Evolutionary conservation across 64 coral and sea anemone species (phyloP).

Genomic region (Stylophora pistillata): DNA sequence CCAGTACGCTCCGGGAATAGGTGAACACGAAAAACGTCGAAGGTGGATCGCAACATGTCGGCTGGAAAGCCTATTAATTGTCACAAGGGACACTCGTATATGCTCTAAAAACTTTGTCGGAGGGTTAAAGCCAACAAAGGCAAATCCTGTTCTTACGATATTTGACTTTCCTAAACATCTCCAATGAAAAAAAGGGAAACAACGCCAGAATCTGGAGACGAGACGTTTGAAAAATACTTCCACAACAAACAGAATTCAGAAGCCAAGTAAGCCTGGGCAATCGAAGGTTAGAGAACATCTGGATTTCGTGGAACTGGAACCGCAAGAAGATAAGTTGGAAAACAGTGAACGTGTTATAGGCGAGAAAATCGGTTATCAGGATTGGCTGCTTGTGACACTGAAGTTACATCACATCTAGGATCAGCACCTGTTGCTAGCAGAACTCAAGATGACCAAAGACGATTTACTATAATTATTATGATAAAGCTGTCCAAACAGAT

Average conservation of each 20-base stretch:
- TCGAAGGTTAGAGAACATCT: slow-evolving; percentile 6
- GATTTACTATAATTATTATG: slow-evolving; percentile 19
- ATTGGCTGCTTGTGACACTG: neutral
- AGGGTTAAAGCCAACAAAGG: slow-evolving; percentile 44
- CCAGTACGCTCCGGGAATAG: slow-evolving; percentile 16
- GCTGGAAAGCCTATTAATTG: slow-evolving; percentile 44
- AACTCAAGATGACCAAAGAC: neutral
- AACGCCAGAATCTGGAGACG: slow-evolving; percentile 34
- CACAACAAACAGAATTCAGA: slow-evolving; percentile 30
- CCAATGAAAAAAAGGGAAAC: slow-evolving; percentile 22
- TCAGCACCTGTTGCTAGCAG: neutral
- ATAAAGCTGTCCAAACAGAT: slow-evolving; percentile 31
- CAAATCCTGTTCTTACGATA: too few relatives aligned
- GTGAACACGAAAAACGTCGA: slow-evolving; percentile 16
- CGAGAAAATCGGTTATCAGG: neutral
- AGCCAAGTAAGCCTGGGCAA: slow-evolving; percentile 21
- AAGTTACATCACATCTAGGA: slow-evolving; percentile 10
- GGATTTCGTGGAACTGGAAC: too few relatives aligned
- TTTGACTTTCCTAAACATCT: too few relatives aligned
- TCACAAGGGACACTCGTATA: slow-evolving; percentile 35
- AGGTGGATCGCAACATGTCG: slow-evolving; percentile 43
- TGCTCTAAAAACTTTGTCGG: slow-evolving; percentile 40
- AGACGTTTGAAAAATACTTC: slow-evolving; percentile 43
- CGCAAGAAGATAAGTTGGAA: too few relatives aligned
- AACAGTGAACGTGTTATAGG: neutral